A percentile compares a stretch with the other conserved stretches of the same genome.
Conservation (phyloP, 2,113 vertebrate genomes). For the Limnothrissa miodon region DNA sequence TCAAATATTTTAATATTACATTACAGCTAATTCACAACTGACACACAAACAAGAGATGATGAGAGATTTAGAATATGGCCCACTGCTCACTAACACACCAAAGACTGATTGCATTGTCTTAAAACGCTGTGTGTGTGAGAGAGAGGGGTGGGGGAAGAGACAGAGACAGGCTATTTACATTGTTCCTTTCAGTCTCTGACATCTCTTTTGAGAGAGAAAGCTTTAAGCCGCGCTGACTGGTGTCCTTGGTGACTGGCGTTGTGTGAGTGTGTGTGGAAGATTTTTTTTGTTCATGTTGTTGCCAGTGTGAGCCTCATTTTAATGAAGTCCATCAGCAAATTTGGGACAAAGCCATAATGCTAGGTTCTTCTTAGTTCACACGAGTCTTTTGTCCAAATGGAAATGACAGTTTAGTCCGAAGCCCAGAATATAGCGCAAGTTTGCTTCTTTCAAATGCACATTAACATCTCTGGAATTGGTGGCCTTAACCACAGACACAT, state of each 20-base stretch:
- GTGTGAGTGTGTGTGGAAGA: background rate
- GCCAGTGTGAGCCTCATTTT: background rate
- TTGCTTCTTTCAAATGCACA: background rate
- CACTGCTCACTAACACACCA: too few species aligned
- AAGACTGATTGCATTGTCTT: too few species aligned
- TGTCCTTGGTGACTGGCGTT: background rate
- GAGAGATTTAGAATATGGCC: too few species aligned
- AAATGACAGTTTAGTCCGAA: background rate
- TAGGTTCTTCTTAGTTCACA: background rate
- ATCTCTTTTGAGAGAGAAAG: background rate
- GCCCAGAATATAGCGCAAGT: background rate
- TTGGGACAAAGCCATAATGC: background rate
- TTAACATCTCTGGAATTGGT: background rate
- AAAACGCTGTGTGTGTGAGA: too few species aligned
- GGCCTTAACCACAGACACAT: background rate
- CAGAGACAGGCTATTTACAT: background rate
- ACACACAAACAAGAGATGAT: too few species aligned
- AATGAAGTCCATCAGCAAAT: background rate
- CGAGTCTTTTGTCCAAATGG: background rate
- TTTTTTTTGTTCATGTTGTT: background rate
- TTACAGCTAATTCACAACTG: too few species aligned
- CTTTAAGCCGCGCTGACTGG: background rate
- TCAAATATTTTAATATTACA: too few species aligned
- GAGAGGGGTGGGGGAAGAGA: background rate
- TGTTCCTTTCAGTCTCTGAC: background rate